Base-by-base conservation (phyloP, 2,888 invertebrate species). In the Erebia ligea region DNA sequence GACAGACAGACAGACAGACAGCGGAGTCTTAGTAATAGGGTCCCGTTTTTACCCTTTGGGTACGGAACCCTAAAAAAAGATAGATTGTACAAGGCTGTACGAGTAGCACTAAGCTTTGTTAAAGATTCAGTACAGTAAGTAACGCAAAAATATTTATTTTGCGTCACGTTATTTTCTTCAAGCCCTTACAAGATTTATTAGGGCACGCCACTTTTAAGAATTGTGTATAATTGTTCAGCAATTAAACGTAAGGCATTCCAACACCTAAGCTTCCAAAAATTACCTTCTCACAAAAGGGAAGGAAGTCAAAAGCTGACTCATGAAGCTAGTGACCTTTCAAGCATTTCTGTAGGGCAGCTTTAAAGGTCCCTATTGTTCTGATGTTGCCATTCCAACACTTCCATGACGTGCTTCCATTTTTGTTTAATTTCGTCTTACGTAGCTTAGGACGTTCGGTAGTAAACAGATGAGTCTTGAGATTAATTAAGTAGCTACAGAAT, bases 331-430 rank as follows among this genome's bases (percentile, higher is more conserved):
- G 72, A 76, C 75, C 72, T 75, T 76, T 76, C 67, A 54, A 76
- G 71, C 61, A 76, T 74, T 77, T 75, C 72, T 73, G 69, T 67
- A 76, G 75, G 78, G 76, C 77, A 79, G 80, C 81, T 79, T 80
- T 78, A 85, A 87, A 87, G 85, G 83, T 76, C 77, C 67, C 68
- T 75, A 83, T 86, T 84, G 84, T 86, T 82, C 79, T 78, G 79
- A 81, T 78, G 78, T 71, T 67, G 62, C 61, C 56, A 56, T 70
- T 58, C n/a, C 61, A 15, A 8, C 6, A 58, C 34, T 45, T 57
- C 34, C 68, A 70, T 62, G 64, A 69, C 56, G 69, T 63, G 54
- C 54, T 57, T 25, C 66, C 57, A 63, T 69, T 78, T 76, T 76
- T 69, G 69, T 78, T 79, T 9, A 52, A 17, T 9, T n/a, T 13